Conservation (phyloP, 2,797 vertebrate genomes). For the Enteromius mattozi region DNA sequence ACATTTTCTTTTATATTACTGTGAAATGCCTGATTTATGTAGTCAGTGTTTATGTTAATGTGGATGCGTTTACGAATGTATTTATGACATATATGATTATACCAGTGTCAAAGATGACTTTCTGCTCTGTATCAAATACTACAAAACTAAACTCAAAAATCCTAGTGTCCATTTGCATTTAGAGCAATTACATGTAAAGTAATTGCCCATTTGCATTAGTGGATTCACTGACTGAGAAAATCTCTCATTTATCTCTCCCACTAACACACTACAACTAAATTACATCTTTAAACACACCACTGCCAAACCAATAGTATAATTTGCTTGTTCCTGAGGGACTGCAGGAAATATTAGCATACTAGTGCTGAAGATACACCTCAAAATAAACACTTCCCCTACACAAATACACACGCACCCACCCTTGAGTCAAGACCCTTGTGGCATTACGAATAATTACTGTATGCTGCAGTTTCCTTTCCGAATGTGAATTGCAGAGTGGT, state of each 20-base stretch:
- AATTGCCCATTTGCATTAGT: slow-evolving; percentile 22
- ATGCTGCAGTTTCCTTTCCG: slow-evolving; percentile 12
- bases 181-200: slow-evolving; percentile 10
- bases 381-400: slow-evolving; percentile 29
- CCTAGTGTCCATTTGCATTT: background rate
- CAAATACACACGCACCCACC: slow-evolving; percentile 14
- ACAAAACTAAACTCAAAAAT: background rate
- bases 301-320: slow-evolving; percentile 48
- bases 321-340: slow-evolving; percentile 42
- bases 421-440: slow-evolving; percentile 42
- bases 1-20: no score
- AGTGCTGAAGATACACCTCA: slow-evolving; percentile 2
- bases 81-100: background rate
- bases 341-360: slow-evolving; percentile 8
- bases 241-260: slow-evolving; percentile 23
- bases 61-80: background rate
- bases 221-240: slow-evolving; percentile 21
- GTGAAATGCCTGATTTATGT: no score
- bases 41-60: background rate
- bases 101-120: background rate
- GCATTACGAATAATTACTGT: slow-evolving; percentile 14
- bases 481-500: background rate
- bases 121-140: background rate
- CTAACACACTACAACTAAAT: slow-evolving; percentile 39
- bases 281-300: slow-evolving; percentile 22